These are phyloP conservation scores for Metacarcinus magister DNA, from an alignment of 2,888 invertebrate genomes.

Conservation along the genomic window DNA sequence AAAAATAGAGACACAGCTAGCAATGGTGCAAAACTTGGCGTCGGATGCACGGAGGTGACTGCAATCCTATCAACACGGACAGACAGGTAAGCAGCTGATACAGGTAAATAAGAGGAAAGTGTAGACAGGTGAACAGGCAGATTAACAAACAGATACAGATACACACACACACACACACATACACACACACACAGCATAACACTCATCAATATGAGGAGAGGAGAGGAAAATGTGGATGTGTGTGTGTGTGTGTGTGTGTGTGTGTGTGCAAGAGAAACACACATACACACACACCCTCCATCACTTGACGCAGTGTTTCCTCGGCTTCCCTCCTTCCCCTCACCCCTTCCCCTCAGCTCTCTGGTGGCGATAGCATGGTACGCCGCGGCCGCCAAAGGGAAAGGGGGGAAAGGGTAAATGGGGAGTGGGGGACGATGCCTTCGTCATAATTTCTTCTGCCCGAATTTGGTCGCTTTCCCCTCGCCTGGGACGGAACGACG, in stretches of 20 bases:
- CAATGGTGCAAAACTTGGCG: not conserved
- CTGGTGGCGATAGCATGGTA: not conserved
- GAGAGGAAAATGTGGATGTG: not conserved
- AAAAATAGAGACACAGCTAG: not conserved
- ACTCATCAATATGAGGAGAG: not conserved
- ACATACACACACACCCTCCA: conserved; percentile 16
- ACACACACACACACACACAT: too few species aligned
- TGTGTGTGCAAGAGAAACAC: not conserved
- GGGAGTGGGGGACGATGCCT: not conserved
- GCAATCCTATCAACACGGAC: conserved; percentile 8
- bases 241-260: conserved; percentile 33
- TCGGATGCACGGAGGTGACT: not conserved
- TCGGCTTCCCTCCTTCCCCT: not conserved
- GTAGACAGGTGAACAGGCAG: not conserved
- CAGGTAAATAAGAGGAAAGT: not conserved
- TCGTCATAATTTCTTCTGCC: conserved; percentile 46
- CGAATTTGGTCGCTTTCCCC: conserved; percentile 35
- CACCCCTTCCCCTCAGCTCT: not conserved
- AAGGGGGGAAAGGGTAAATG: not conserved
- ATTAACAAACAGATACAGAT: not conserved
- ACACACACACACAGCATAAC: not conserved
- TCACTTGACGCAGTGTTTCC: not conserved
- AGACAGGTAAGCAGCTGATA: not conserved
- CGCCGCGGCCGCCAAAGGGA: conserved; percentile 35
- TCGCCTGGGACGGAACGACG: not conserved